Conservation (phyloP, 2,797 vertebrate species). For the Pipistrellus kuhlii region DNA sequence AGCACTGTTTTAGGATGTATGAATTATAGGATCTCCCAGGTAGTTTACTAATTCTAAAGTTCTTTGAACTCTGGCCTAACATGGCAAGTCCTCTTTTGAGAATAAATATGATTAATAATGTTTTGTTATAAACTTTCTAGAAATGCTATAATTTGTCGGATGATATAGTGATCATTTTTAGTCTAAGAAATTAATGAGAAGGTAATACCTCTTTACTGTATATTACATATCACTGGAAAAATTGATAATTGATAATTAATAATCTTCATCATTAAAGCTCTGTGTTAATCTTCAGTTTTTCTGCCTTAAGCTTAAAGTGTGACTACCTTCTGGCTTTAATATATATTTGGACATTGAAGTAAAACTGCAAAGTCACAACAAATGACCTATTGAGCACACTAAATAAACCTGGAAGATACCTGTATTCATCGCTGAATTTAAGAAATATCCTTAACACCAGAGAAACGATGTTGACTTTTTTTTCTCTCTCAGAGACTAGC, state of each 20-base stretch:
- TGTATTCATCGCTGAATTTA: conserved; percentile 11
- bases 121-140: conserved; percentile 56
- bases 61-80: conserved; percentile 41
- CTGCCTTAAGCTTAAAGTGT: not conserved
- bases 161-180: not conserved
- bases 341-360: conserved; percentile 18
- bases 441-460: conserved; percentile 17
- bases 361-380: conserved; percentile 3
- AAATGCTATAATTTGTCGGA: conserved; percentile 37
- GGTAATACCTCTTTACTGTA: not conserved
- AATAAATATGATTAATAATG: conserved; percentile 61
- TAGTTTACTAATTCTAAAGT: conserved; percentile 15
- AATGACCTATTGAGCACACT: conserved; percentile 1
- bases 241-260: not conserved
- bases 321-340: conserved; percentile 9
- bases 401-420: conserved; percentile 40
- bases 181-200: conserved; percentile 37
- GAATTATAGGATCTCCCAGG: not conserved
- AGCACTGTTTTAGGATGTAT: not conserved
- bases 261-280: conserved; percentile 50
- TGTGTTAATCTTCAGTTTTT: conserved; percentile 33
- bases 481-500: not conserved
- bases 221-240: not conserved
- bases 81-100: not conserved
- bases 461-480: conserved; percentile 29